Evolutionary conservation across 2,113 vertebrate species (phyloP), one percentile per base, ranked within the genome.

Genomic region (Litocranius walleri): DNA sequence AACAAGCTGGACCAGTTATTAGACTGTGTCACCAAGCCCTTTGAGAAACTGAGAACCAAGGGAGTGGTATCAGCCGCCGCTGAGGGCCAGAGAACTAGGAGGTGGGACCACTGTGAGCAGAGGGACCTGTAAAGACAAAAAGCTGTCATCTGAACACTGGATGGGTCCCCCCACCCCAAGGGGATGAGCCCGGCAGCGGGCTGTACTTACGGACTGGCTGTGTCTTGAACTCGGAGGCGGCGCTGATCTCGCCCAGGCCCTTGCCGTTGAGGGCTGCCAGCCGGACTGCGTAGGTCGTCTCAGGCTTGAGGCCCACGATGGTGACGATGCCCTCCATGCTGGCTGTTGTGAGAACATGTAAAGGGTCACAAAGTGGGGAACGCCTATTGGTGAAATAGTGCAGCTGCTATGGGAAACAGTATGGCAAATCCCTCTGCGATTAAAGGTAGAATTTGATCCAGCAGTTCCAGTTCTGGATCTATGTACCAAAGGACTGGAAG

Each of bases 261-360:
- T 99, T 99, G 97, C 99, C 99, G 0, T 99, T 99, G 98, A 99
- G 98, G 8, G 99, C 99, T 0, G 99, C 99, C 98, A 99, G 98
- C 90, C 99, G 99, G 84, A 99, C 99, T 0, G 99, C 98, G 0
- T 99, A 99, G 10, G 95, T 98, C 0, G 99, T 99, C 97, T 99
- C 99, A 0, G 99, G 99, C 97, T 98, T 99, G 98, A 99, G 98
- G 97, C 99, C 99, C 8, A 98, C 98, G 97, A 99, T 99, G 4
- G 99, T 99, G 98, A 99, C 98, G 14, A 98, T 94, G 21, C 98
- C 98, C 82, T 99, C 99, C 97, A 95, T 78, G 52, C 95, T 99
- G 82, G 99, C 99, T 99, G 97, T 88, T 5, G 89, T 11, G 84
- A 97, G 95, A 94, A 97, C 3, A 88, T 5, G 93, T 17, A n/a